Conservation (phyloP, 2,888 invertebrate species). For the Tetragonisca angustula region DNA sequence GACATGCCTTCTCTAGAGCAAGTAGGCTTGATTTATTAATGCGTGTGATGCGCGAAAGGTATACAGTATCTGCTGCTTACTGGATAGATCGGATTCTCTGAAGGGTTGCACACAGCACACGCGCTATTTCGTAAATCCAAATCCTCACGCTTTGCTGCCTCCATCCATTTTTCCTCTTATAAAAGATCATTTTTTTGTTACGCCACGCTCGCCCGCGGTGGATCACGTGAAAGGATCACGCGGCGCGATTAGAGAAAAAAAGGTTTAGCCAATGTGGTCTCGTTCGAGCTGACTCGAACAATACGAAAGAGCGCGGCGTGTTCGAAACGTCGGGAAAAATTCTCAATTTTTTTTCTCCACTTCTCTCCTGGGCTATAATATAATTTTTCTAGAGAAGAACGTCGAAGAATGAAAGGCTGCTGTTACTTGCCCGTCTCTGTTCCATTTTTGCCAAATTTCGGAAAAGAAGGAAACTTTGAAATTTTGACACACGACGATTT, state of each 20-base stretch:
- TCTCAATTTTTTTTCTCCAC: not conserved
- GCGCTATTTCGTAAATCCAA: not conserved
- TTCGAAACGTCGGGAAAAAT: conserved; percentile 18
- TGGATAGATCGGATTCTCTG: conserved; percentile 35
- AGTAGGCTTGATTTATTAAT: not conserved
- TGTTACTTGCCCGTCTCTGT: too few species aligned
- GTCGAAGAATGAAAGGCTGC: not conserved
- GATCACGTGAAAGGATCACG: conserved; percentile 74
- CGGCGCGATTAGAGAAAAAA: conserved; percentile 64
- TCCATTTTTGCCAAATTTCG: not conserved
- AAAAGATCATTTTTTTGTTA: conserved; percentile 75
- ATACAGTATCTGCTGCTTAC: conserved; percentile 1
- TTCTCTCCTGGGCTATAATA: conserved; percentile 5
- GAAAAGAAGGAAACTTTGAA: too few species aligned
- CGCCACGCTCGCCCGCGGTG: conserved; percentile 76
- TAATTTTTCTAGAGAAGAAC: conserved; percentile 36
- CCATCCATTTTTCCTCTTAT: conserved; percentile 54
- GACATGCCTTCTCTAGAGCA: too few species aligned
- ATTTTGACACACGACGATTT: too few species aligned
- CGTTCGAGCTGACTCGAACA: conserved; percentile 48
- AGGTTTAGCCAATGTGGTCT: conserved; percentile 76
- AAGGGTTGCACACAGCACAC: conserved; percentile 41
- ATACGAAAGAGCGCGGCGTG: not conserved
- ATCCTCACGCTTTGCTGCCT: conserved; percentile 39
- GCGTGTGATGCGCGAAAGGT: conserved; percentile 8